These are phyloP conservation scores for Bergia puertoricense DNA, from an alignment of 92 coral and sea anemone species.

Conservation along the genomic window DNA sequence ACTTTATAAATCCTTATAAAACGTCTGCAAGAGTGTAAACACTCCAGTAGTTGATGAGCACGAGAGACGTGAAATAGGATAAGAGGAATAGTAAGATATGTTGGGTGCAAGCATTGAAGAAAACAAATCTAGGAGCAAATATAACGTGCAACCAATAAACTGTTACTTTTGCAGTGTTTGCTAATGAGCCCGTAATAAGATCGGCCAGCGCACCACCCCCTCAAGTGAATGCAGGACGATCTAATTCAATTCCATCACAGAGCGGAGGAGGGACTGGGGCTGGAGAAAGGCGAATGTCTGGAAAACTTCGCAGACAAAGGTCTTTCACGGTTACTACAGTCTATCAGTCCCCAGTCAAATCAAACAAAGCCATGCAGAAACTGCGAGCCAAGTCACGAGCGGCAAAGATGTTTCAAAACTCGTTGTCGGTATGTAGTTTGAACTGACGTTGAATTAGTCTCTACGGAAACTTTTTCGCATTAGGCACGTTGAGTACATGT, in stretches of 20 bases:
- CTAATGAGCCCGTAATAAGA: slow-evolving; percentile 62
- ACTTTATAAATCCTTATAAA: too few species aligned
- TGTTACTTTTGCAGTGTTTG: slow-evolving; percentile 33
- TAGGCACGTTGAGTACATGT: too few species aligned
- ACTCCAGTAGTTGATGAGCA: neutral
- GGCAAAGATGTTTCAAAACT: slow-evolving; percentile 71
- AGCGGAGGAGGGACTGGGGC: slow-evolving; percentile 44
- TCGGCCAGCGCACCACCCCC: slow-evolving; percentile 68
- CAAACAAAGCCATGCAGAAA: slow-evolving; percentile 83
- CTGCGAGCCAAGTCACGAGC: slow-evolving; percentile 84
- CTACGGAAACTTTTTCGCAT: too few species aligned
- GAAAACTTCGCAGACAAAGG: slow-evolving; percentile 65
- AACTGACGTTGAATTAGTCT: too few species aligned
- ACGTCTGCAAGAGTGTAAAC: too few species aligned
- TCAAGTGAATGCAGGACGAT: slow-evolving; percentile 31
- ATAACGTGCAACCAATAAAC: neutral
- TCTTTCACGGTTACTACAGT: slow-evolving; percentile 85
- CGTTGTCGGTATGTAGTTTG: slow-evolving; percentile 67
- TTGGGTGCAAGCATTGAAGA: neutral
- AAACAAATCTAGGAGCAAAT: neutral
- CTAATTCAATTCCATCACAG: slow-evolving; percentile 32
- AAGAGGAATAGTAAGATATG: neutral
- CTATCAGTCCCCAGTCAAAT: slow-evolving; percentile 73
- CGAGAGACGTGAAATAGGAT: neutral
- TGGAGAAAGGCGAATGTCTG: slow-evolving; percentile 52